These are phyloP conservation scores for Spondyliosoma cantharus DNA, from an alignment of 2,797 vertebrate genomes.

Conservation along the genomic window DNA sequence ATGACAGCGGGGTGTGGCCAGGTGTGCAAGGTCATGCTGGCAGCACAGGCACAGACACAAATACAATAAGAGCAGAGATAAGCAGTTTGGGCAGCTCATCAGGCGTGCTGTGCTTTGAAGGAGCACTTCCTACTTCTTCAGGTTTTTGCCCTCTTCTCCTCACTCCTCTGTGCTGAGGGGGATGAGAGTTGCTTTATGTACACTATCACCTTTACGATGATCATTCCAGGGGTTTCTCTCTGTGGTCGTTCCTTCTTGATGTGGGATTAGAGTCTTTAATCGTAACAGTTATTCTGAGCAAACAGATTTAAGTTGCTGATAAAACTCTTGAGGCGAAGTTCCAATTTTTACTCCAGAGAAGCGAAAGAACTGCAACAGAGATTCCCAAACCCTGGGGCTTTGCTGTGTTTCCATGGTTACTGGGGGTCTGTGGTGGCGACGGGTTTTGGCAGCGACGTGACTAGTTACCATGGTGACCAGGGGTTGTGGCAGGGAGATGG, in stretches of 20 bases:
- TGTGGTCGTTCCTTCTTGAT: conserved; percentile 36
- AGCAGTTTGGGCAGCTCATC: conserved; percentile 49
- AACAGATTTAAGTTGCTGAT: conserved; percentile 39
- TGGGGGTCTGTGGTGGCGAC: conserved; percentile 51
- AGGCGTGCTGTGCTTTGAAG: conserved; percentile 37
- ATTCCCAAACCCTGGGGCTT: conserved; percentile 37
- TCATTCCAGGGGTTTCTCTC: conserved; percentile 20
- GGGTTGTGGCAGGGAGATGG: conserved; percentile 30
- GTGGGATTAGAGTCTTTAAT: conserved; percentile 33
- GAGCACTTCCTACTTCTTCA: conserved; percentile 56
- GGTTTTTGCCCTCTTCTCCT: conserved; percentile 41
- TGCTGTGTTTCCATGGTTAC: conserved; percentile 63
- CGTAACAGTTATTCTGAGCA: conserved; percentile 31
- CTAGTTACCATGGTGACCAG: conserved; percentile 69
- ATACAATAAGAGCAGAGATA: conserved; percentile 66
- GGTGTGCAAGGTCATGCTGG: conserved; percentile 79
- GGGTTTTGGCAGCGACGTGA: conserved; percentile 58
- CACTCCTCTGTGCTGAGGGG: conserved; percentile 33
- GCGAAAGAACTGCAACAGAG: conserved; percentile 11
- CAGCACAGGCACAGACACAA: conserved; percentile 75
- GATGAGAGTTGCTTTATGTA: conserved; percentile 64
- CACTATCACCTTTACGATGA: conserved; percentile 35
- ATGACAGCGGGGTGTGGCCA: conserved; percentile 46
- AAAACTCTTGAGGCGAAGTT: conserved; percentile 45
- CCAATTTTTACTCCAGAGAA: conserved; percentile 49